Conservation (phyloP, 2,888 invertebrate species). For the Ceriagrion tenellum region DNA sequence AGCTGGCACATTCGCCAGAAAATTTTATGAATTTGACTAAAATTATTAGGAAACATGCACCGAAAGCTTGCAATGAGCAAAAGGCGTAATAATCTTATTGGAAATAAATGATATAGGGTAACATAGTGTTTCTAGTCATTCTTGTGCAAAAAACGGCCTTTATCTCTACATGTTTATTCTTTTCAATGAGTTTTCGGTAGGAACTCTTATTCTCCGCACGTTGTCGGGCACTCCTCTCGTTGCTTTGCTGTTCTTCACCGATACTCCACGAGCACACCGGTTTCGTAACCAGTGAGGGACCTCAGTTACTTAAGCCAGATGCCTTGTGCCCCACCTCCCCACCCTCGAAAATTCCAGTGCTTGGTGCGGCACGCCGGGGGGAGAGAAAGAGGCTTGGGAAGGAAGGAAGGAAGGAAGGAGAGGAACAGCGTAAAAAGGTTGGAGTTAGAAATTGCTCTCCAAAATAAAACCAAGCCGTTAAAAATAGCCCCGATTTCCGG, state of each 20-base stretch:
- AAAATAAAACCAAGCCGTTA: slow-evolving; percentile 12
- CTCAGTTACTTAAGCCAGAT: background rate
- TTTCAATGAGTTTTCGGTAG: background rate
- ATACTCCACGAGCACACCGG: background rate
- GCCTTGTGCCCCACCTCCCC: background rate
- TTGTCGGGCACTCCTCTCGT: background rate
- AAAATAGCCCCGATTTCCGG: slow-evolving; percentile 22
- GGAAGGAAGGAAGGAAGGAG: background rate
- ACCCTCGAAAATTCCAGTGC: background rate
- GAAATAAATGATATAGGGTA: no score
- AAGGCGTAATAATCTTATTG: no score
- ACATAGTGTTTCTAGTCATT: no score
- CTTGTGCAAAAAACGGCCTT: no score
- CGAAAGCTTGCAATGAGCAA: no score
- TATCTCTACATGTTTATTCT: no score
- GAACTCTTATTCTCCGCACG: background rate
- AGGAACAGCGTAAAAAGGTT: background rate
- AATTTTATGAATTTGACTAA: no score
- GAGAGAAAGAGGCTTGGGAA: background rate
- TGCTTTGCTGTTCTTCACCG: background rate
- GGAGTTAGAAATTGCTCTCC: background rate
- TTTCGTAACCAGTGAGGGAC: background rate
- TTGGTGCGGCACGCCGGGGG: background rate
- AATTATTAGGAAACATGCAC: no score
- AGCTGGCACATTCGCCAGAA: no score